Evolutionary conservation across 2,113 vertebrate genomes (phyloP).

Genomic region (Aldabrachelys gigantea): DNA sequence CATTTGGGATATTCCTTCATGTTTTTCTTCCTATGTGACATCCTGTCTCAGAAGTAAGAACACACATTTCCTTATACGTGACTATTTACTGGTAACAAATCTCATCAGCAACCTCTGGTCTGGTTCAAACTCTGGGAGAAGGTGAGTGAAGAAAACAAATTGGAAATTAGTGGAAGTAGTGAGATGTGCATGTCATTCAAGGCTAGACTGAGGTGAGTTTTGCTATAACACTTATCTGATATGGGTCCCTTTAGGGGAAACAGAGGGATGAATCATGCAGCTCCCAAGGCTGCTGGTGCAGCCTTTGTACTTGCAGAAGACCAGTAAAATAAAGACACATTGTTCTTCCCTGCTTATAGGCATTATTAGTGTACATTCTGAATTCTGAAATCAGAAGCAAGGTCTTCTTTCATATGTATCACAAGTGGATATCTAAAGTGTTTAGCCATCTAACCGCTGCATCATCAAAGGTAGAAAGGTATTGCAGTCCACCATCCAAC

Average conservation of each 20-base stretch:
- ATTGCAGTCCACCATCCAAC: too few relatives aligned
- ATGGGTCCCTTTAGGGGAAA: background rate
- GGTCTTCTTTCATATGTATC: background rate
- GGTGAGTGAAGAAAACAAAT: background rate
- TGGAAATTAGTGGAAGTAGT: background rate
- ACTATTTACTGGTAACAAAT: background rate
- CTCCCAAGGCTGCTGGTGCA: background rate
- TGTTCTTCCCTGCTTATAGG: background rate
- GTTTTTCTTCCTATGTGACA: background rate
- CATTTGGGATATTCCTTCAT: rapidly evolving
- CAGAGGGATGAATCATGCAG: background rate
- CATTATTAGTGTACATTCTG: background rate
- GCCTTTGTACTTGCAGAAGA: background rate
- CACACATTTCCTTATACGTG: background rate
- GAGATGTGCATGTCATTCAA: background rate
- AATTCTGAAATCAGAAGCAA: background rate
- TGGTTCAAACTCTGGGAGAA: background rate
- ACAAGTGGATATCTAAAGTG: background rate
- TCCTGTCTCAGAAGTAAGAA: background rate
- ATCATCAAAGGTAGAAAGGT: too few relatives aligned
- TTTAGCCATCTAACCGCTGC: background rate
- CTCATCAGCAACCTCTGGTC: background rate
- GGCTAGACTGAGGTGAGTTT: background rate
- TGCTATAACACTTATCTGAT: background rate
- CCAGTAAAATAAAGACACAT: background rate